These are phyloP conservation scores for Heliornis fulica DNA, from an alignment of 2,113 vertebrate species.

Conservation along the genomic window DNA sequence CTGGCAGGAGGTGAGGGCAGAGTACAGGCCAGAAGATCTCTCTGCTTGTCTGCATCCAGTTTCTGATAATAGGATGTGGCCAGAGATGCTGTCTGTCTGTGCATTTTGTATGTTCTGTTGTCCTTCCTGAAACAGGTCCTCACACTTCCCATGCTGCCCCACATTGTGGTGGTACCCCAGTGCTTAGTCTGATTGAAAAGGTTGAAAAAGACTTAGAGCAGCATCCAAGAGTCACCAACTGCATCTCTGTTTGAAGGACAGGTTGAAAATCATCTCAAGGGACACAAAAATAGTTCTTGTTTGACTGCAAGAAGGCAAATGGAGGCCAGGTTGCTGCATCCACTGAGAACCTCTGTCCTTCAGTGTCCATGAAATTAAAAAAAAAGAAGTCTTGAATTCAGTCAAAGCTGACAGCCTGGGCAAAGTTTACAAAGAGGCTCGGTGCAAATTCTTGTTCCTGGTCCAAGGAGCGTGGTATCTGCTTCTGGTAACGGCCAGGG, in stretches of 20 bases:
- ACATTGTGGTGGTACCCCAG: not conserved
- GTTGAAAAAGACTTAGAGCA: not conserved
- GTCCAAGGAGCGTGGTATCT: not conserved
- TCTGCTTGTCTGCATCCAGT: not conserved
- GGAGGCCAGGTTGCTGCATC: not conserved
- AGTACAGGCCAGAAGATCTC: not conserved
- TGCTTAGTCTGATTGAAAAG: not conserved
- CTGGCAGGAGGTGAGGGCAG: not conserved
- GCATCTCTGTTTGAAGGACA: not conserved
- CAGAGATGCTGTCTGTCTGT: rapidly evolving
- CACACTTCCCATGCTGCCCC: not conserved
- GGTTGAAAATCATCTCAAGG: not conserved
- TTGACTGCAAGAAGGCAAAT: not conserved
- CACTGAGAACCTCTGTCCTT: not conserved
- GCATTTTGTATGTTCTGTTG: not conserved
- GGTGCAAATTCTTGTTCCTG: not conserved
- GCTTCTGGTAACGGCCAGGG: constrained; percentile 29
- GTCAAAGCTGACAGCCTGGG: not conserved
- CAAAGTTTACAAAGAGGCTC: not conserved
- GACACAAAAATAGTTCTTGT: not conserved
- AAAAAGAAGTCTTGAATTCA: not conserved
- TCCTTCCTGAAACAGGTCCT: not conserved
- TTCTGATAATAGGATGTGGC: not conserved
- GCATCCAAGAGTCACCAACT: not conserved
- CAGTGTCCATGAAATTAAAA: not conserved